Base-by-base conservation (phyloP, 2,888 invertebrate species). In the Entomobrya proxima region DNA sequence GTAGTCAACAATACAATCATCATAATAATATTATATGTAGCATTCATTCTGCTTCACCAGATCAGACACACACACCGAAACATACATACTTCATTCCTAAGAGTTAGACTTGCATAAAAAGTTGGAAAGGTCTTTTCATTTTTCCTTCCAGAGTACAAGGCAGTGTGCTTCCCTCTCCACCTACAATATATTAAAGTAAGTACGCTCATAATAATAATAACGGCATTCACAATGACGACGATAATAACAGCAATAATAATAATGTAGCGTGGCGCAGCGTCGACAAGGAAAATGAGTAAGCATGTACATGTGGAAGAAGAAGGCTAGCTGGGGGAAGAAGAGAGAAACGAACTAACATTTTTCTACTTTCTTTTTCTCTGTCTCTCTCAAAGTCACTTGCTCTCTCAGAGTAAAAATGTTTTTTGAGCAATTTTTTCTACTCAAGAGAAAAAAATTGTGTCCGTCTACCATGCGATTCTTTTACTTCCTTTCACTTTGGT, bases 1-100 rank as follows among this genome's bases (percentile, higher is more conserved):
- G 67, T 76, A 76, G 64, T 64, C 75, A 82, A 67, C 67, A 67
- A 76, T 67, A 52, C 82, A 82, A 82, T 75, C 52, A 82, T 64
- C 50, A 76, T 64, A 44, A 76, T 82, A 64, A 52, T 47, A 11
- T 15, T 40, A 15, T 21, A 18, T 1, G 21, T 69, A 27, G 47
- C 30, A 52, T 75, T 27, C 18, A 7, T 32, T 18, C 64, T 32
- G 27, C 40, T 72, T 72, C 72, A 72, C 30, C 44, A 72, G 30
- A 30, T 27, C 24, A 24, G 5, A 30, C 1, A 30, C 7, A 44
- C 35, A 13, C 37, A 35, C 35, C 35, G 13, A 67, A 21, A 27
- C 11, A 55, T 9, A 24, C 24, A 55, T n/a, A 55, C 11, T 21
- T 58, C 15, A 30, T 58, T 11, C 11, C 2, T n/a, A 47, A 11